These are phyloP conservation scores for Brachypterus glaber DNA, from an alignment of 2,888 invertebrate genomes.

Conservation along the genomic window DNA sequence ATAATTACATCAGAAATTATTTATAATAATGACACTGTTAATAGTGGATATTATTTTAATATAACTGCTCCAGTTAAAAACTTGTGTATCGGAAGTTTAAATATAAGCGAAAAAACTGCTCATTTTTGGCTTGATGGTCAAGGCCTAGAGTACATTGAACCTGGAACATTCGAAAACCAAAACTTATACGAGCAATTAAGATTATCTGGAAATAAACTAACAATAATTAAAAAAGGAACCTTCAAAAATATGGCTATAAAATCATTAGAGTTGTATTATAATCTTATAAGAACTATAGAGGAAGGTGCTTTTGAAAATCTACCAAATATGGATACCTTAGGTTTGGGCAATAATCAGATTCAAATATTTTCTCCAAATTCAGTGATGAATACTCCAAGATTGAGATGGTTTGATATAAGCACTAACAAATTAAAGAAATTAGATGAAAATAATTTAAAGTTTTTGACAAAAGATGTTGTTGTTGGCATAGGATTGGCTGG, in stretches of 20 bases:
- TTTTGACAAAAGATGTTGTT: not conserved
- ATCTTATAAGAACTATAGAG: not conserved
- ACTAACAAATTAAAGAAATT: not conserved
- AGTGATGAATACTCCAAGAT: not conserved
- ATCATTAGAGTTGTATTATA: not conserved
- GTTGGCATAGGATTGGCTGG: not conserved
- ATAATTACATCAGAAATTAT: too few relatives aligned
- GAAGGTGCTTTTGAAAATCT: not conserved
- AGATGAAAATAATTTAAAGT: not conserved
- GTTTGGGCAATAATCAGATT: not conserved
- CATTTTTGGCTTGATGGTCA: not conserved
- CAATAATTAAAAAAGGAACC: not conserved
- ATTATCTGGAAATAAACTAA: not conserved
- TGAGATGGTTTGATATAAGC: not conserved
- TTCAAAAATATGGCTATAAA: not conserved
- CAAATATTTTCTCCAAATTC: not conserved
- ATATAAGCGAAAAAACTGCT: not conserved
- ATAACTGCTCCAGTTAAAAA: not conserved
- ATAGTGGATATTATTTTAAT: slow-evolving; percentile 1
- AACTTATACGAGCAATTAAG: not conserved
- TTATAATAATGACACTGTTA: too few relatives aligned
- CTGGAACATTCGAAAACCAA: not conserved
- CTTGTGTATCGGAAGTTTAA: not conserved
- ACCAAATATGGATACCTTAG: not conserved
- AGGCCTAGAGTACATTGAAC: not conserved